Conservation (phyloP, 2,888 invertebrate species). For the Himalopsyche anomala region DNA sequence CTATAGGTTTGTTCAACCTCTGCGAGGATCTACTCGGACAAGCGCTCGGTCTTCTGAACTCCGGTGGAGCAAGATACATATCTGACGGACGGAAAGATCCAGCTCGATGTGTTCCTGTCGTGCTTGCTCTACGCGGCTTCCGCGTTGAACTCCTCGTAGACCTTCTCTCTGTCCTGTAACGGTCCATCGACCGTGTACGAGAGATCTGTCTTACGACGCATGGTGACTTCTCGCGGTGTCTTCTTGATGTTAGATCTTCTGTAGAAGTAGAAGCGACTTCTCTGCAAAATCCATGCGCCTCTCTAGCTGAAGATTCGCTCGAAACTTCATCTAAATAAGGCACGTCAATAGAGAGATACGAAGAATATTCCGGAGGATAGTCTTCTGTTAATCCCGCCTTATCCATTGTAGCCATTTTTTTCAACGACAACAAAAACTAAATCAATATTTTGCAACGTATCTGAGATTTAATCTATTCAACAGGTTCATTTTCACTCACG, state of each 20-base stretch:
- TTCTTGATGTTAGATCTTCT: constrained; percentile 56
- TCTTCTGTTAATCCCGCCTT: constrained; percentile 55
- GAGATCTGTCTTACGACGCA: constrained; percentile 59
- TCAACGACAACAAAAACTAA: background rate
- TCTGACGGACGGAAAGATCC: constrained; percentile 67
- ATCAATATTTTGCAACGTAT: background rate
- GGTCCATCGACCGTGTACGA: constrained; percentile 61
- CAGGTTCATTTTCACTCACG: constrained; percentile 4
- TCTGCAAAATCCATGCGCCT: constrained; percentile 39
- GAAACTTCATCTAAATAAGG: constrained; percentile 61
- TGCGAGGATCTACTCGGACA: constrained; percentile 73
- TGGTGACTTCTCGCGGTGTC: constrained; percentile 22
- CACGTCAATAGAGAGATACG: constrained; percentile 58
- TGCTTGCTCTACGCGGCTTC: constrained; percentile 41
- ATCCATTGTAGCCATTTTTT: constrained; percentile 53
- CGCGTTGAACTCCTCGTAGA: constrained; percentile 55
- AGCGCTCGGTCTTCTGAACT: constrained; percentile 67
- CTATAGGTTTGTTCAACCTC: constrained; percentile 73
- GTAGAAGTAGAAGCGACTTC: constrained; percentile 51
- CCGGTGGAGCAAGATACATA: constrained; percentile 69
- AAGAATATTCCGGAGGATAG: constrained; percentile 59
- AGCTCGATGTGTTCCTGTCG: constrained; percentile 51
- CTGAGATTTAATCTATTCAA: background rate
- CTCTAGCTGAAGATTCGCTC: constrained; percentile 54
- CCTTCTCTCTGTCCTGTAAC: constrained; percentile 56